These are phyloP conservation scores for Salticus scenicus DNA, from an alignment of 2,888 invertebrate species.

Conservation along the genomic window DNA sequence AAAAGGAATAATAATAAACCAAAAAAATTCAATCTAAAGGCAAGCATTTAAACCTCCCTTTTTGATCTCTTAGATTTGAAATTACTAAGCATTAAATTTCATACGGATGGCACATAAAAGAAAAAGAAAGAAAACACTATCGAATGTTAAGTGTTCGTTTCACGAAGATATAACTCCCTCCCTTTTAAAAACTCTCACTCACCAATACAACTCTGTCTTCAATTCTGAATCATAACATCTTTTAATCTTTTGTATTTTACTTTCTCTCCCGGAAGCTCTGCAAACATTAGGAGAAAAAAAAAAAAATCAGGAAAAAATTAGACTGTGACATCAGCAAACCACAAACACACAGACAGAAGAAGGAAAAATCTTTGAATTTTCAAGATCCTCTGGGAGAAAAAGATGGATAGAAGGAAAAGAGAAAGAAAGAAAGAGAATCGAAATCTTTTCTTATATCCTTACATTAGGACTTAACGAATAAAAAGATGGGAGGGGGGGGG, in stretches of 20 bases:
- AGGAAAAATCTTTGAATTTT: constrained; percentile 9
- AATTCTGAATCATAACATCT: constrained; percentile 18
- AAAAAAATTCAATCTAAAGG: no score
- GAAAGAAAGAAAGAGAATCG: constrained; percentile 31
- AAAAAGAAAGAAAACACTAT: not conserved
- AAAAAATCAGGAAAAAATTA: not conserved
- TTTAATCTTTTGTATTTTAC: constrained; percentile 33
- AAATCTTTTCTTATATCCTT: constrained; percentile 56
- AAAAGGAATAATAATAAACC: no score
- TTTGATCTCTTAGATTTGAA: not conserved
- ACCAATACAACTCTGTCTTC: not conserved
- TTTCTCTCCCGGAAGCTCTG: not conserved
- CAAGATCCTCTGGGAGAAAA: constrained; percentile 28
- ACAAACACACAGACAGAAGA: constrained; percentile 22
- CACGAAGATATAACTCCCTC: not conserved
- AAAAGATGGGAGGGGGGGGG: not conserved
- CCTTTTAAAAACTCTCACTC: constrained; percentile 13
- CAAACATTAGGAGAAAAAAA: not conserved
- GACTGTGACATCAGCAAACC: constrained; percentile 59
- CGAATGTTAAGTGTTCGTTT: not conserved
- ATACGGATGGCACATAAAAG: not conserved
- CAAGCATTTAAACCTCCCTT: no score
- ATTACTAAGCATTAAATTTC: not conserved
- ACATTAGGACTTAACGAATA: constrained; percentile 34
- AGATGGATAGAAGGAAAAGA: not conserved